Base-by-base conservation (phyloP, 1,140 invertebrate species). In the Varroa destructor region DNA sequence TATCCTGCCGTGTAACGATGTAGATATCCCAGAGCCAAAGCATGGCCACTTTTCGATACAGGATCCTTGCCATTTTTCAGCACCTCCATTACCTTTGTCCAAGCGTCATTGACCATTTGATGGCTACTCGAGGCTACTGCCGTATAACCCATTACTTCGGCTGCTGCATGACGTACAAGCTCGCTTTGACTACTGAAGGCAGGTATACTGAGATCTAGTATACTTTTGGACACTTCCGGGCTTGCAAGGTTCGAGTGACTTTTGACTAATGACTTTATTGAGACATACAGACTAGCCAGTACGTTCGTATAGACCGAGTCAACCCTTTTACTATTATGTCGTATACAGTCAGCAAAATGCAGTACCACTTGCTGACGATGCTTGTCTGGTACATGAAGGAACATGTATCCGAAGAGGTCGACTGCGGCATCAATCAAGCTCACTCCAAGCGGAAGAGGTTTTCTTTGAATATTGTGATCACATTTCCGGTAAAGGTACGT, bases 401-500 rank as follows among this genome's bases (percentile, higher is more conserved):
- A 98, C 57, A 98, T 88, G 76, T 89, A 85, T 36, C 93, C 94
- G 82, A 97, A 99, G 1, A 98, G 81, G 2, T 86, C 84, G 0
- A 98, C 91, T 1, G 94, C 90, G 74, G 89, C 86, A 80, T 99
- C 94, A 72, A 99, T 95, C 5, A 97, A 93, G 37, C 93, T 90
- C 8, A 97, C 92, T n/a, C 93, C 92, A 2, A 97, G 81, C 0
- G 95, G 95, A 71, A 96, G 82, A 6, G 61, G 61, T 40, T 67
- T 67, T 37, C 40, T 67, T 8, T 46, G 61, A 37, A 67, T 40
- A 40, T 67, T 61, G 42, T 72, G 80, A 80, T 84, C 82, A 87
- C 85, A 43, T 79, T 76, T 76, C 83, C 81, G 72, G 85, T 93
- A 97, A 42, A 97, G 81, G 76, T 87, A 91, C 78, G 93, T 92